Evolutionary conservation across 2,113 vertebrate genomes (phyloP), one percentile per base, ranked within the genome.

Genomic region (Poeciliopsis retropinna): DNA sequence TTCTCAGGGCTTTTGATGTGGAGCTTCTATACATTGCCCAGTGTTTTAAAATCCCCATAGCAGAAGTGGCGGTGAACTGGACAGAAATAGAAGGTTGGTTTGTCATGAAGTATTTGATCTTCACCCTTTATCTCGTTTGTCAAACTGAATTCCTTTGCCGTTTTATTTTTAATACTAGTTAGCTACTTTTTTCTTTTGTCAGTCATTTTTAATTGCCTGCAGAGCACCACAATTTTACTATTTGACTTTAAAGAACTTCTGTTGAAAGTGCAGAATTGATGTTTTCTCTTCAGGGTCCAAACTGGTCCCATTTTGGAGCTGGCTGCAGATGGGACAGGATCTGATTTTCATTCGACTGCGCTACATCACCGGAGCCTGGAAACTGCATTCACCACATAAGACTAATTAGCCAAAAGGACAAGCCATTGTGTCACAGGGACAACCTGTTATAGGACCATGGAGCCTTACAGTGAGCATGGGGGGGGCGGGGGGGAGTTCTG

Each of bases 291-390:
- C 87, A 99, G 98, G 97, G 76, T 99, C 98, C 77, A 99, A 99
- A 85, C 91, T 99, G 92, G 95, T 99, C 91, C 98, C 98, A 1
- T 97, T 99, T 87, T 99, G 98, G 98, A 99, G 98, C 90, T 99
- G 98, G 98, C 89, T 99, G 74, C 98, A 99, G 84, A 99, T 99
- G 98, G 98, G 98, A 80, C 94, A 75, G 68, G 98, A 99, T 90
- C 95, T 99, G 65, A 87, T 99, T 85, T 96, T 98, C 92, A 98
- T 99, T 91, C 95, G 97, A 79, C 93, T 98, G 72, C 96, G 97
- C 64, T 99, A 99, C 87, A 83, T 99, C 88, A 98, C 95, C 17
- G 96, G 98, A 88, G 97, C 96, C 92, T 99, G 98, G 98, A 96
- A 81, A 79, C 92, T 98, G 76, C 92, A 95, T 72, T 84, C 87